Base-by-base conservation (phyloP, 2,888 invertebrate species). In the Phaonia tiefii region DNA sequence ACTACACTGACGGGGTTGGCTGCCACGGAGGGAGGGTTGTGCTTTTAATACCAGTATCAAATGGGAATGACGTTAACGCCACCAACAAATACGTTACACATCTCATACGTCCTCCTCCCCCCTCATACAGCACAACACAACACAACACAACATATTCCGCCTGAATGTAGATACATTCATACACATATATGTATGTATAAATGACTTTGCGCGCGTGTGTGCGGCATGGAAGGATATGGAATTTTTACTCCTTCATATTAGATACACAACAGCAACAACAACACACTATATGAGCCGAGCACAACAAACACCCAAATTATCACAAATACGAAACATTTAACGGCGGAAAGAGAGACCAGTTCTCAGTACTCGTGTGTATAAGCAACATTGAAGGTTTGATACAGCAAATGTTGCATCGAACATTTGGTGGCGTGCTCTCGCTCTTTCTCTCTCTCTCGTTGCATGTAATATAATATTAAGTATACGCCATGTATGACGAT, bases 231-330 rank as follows among this genome's bases (percentile, higher is more conserved):
- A 63, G 79, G 79, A 79, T 79, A 75, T 76, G 76, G 42, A 75
- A 75, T 75, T 74, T 70, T 82, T 74, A 76, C 82, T 82, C 82
- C 74, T 76, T 79, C 76, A 73, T 66, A 71, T 75, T 42, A 69
- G 44, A 66, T 15, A 66, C 42, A 66, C 39, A 42, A 13, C 26
- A 44, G 22, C 26, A 13, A 51, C 22, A 66, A 66, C 25, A 60
- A 69, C 20, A 66, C 51, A 56, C 56, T 70, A 63, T 60, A n/a
- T 60, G 63, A 49, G 72, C 10, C 31, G 44, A 67, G 20, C 42
- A 51, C 75, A 46, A 74, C 66, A 80, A 51, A 74, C 73, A 80
- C 76, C 67, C 74, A 74, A 39, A 60, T 7, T 39, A 37, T 37
- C 39, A 17, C 42, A 54, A 25, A 22, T 54, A 54, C 54, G 54